phyloP scores from a whole-genome alignment of 2,888 invertebrate species.

The Drosophila merina region DNA sequence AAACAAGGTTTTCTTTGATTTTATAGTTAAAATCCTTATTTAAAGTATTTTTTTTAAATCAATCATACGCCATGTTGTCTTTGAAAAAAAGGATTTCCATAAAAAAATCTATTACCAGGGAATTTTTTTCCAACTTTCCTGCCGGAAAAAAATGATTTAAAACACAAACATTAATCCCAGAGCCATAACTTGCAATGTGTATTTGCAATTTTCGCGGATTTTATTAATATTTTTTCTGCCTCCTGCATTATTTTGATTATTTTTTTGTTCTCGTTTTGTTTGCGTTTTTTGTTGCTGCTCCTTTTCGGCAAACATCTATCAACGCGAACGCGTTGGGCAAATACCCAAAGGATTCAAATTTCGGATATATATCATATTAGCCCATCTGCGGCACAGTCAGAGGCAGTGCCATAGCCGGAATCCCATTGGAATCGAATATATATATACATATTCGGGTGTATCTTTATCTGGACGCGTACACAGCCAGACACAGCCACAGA shows the following conservation, averaged over 20 bases:
- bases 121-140: too few species aligned
- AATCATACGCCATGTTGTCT: background rate
- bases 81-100: background rate
- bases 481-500: background rate
- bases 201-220: background rate
- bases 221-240: background rate
- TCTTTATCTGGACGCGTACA: constrained; percentile 35
- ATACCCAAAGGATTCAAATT: constrained; percentile 19
- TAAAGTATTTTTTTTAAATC: background rate
- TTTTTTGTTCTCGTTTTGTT: constrained; percentile 4
- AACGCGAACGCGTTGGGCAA: constrained; percentile 14
- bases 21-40: too few species aligned
- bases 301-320: constrained; percentile 24
- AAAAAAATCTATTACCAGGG: background rate
- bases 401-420: background rate
- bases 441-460: constrained; percentile 23
- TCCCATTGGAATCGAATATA: constrained; percentile 32
- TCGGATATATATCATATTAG: constrained; percentile 40
- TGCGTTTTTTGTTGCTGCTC: too few species aligned
- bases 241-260: background rate
- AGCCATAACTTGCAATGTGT: background rate
- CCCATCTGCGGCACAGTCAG: constrained; percentile 31
- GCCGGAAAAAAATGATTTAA: background rate
- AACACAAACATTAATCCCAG: background rate
- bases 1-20: too few species aligned